phyloP scores from a whole-genome alignment of 2,888 invertebrate species.

The Oscheius sp. region DNA sequence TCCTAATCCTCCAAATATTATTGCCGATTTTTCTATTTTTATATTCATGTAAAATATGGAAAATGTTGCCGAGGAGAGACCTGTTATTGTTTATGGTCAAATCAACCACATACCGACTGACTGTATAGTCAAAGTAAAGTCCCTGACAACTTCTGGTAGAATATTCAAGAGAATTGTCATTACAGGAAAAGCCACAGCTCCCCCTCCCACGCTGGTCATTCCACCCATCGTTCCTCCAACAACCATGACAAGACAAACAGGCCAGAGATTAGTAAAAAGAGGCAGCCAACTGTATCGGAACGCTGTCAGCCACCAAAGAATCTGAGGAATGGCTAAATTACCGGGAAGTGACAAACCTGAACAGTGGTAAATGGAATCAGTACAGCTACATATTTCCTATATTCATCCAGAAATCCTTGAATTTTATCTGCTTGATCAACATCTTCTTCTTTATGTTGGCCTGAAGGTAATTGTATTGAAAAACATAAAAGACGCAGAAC shows the following conservation, averaged over 20 bases:
- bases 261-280: constrained; percentile 62
- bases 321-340: constrained; percentile 16
- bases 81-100: constrained; percentile 40
- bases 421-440: background rate
- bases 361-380: constrained; percentile 5
- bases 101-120: constrained; percentile 49
- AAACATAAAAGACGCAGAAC: background rate
- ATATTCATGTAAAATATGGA: constrained; percentile 69
- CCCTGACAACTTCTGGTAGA: constrained; percentile 55
- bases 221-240: constrained; percentile 65
- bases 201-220: constrained; percentile 62
- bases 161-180: constrained; percentile 66
- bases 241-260: constrained; percentile 71
- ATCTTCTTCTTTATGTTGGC: constrained; percentile 13
- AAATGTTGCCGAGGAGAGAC: constrained; percentile 70
- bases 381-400: constrained; percentile 24
- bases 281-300: constrained; percentile 55
- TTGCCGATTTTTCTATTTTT: constrained; percentile 62
- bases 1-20: constrained; percentile 63
- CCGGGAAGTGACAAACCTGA: background rate
- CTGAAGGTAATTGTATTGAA: background rate
- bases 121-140: constrained; percentile 66
- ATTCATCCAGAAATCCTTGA: background rate
- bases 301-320: constrained; percentile 43
- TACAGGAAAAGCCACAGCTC: constrained; percentile 68